Evolutionary conservation across 2,797 vertebrate genomes (phyloP).

Genomic region (Podarcis siculus): DNA sequence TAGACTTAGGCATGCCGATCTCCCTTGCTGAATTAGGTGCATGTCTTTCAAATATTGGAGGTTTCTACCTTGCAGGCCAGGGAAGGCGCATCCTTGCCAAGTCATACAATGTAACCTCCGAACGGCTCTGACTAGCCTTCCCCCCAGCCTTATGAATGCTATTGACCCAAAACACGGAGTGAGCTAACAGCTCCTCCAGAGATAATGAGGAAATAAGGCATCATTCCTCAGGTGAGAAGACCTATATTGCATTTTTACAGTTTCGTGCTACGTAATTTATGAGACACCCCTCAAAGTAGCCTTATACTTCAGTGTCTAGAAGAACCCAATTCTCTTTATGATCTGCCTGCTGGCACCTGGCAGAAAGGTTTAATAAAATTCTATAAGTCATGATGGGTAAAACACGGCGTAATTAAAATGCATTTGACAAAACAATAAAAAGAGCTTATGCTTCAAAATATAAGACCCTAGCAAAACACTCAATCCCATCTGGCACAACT

Average conservation of each 20-base stretch:
- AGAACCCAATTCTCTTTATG: constrained; percentile 9
- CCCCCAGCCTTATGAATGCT: neutral
- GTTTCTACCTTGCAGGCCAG: neutral
- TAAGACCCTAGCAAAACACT: neutral
- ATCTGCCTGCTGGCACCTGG: neutral
- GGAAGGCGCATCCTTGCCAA: neutral
- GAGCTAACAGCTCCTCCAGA: neutral
- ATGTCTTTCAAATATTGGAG: neutral
- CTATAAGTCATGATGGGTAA: neutral
- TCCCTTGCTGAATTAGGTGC: neutral
- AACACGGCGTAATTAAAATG: neutral
- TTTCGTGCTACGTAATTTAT: constrained; percentile 1
- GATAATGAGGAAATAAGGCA: constrained; percentile 1
- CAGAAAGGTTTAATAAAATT: constrained; percentile 11
- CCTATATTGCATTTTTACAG: constrained; percentile 6
- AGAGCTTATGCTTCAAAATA: neutral
- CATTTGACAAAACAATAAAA: neutral
- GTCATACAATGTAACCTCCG: neutral
- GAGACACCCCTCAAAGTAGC: constrained; percentile 8
- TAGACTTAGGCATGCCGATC: neutral
- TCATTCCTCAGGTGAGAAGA: constrained; percentile 13
- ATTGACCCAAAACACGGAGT: neutral
- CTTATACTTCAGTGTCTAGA: neutral
- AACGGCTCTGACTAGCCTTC: neutral
- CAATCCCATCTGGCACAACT: neutral